A percentile compares a stretch with the other conserved stretches of the same genome.
Evolutionary conservation across 2,113 vertebrate genomes (phyloP).

Genomic region (Vulpes lagopus): DNA sequence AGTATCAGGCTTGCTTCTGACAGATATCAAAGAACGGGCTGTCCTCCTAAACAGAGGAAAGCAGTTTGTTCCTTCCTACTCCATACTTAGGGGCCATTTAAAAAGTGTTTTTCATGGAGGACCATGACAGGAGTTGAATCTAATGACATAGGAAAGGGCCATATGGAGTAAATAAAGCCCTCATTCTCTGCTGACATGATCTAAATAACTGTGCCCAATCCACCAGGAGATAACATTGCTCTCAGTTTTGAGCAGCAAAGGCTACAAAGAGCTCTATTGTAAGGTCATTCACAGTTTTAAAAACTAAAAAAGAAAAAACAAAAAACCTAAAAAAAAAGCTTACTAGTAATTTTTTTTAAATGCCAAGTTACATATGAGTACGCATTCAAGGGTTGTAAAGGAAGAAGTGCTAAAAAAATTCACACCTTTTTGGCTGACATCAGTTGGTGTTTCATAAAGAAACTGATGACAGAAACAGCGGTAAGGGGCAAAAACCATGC

Average conservation of each 20-base stretch:
- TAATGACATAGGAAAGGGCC: neutral
- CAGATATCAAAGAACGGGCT: neutral
- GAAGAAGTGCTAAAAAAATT: slow-evolving; percentile 75
- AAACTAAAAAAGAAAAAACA: neutral
- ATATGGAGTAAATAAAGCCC: neutral
- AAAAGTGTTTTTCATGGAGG: neutral
- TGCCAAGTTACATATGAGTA: slow-evolving; percentile 53
- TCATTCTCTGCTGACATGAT: neutral
- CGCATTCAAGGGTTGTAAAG: neutral
- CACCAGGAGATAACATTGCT: neutral
- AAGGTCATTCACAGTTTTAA: slow-evolving; percentile 59
- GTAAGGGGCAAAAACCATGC: slow-evolving; percentile 70
- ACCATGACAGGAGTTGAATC: neutral
- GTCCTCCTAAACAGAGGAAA: neutral
- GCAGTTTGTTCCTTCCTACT: neutral
- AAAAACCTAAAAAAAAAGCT: slow-evolving; percentile 44
- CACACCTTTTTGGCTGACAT: slow-evolving; percentile 77
- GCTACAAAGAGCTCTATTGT: neutral
- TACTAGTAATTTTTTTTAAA: slow-evolving; percentile 67
- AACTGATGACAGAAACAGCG: slow-evolving; percentile 73
- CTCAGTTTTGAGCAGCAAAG: neutral
- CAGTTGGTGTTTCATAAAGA: slow-evolving; percentile 77
- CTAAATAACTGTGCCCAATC: neutral
- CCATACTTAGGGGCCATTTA: neutral
- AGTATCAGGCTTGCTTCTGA: neutral